Evolutionary conservation across 2,888 invertebrate genomes (phyloP), one percentile per base, ranked within the genome.

Genomic region (Lobophora halterata): DNA sequence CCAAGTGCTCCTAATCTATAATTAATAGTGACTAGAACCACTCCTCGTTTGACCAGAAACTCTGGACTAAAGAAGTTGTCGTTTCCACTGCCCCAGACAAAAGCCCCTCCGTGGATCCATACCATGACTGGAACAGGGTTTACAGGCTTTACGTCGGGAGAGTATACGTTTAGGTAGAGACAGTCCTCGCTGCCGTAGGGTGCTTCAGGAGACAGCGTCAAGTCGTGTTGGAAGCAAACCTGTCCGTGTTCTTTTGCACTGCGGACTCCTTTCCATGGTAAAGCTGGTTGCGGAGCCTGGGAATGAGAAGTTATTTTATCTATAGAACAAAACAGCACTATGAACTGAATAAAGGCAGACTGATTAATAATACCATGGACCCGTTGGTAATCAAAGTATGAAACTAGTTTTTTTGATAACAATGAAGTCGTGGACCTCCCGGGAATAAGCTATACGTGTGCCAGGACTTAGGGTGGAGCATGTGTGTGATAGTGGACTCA

Each of bases 111-210:
- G 13, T 83, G 79, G 10, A 83, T 78, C 60, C 65, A 82, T 2
- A 82, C 55, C 82, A 82, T 79, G 1, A 83, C 83, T 0, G 82
- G 72, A 2, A 71, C 32, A 0, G 53, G 60, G 1, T 46, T 49
- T 0, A 18, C 10, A 0, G 73, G 70, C 3, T 59, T 61, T 0
- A 73, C 3, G 2, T 71, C 38, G 13, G 83, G 80, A 1, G 75
- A 67, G 41, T 83, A 85, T 1, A 86, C 74, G 33, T 87, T 87
- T 0, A 87, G 56, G 34, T 75, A 85, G 1, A 87, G 57, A 26
- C 85, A 85, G 45, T 87, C 76, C 51, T 74, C 87, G 38, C 56
- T 68, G 12, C 76, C 73, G 0, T 38, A 40, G 1, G 32, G 29
- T 6, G 46, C n/a, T 1, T 38, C 26, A 2, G 28, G 26, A 0